Percentiles rank a stretch among this genome's conserved stretches.
Conservation (phyloP, 2,113 vertebrate genomes). For the Noturus placidus region DNA sequence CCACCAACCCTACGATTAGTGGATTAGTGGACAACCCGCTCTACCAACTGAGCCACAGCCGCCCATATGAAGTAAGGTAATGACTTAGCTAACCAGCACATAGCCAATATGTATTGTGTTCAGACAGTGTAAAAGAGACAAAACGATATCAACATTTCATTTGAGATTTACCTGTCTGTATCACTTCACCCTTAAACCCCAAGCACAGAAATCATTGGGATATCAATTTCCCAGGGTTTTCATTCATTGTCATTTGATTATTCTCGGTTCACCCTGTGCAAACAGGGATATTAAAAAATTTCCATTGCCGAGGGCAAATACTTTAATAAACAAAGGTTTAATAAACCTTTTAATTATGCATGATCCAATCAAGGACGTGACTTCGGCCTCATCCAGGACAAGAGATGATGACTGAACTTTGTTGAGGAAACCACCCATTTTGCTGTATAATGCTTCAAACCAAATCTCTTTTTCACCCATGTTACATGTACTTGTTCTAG, state of each 20-base stretch:
- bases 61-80: no score
- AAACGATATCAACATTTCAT: background rate
- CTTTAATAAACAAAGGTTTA: conserved; percentile 66
- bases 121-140: background rate
- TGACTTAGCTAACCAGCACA: background rate
- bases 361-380: conserved; percentile 47
- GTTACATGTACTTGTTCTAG: background rate
- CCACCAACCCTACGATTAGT: no score
- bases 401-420: background rate
- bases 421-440: background rate
- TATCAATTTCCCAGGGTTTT: background rate
- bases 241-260: background rate
- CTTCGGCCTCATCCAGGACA: background rate
- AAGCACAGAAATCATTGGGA: background rate
- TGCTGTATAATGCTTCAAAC: background rate
- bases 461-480: background rate
- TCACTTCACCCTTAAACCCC: background rate
- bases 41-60: no score
- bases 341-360: conserved; percentile 70
- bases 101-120: background rate
- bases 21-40: no score
- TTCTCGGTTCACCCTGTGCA: background rate
- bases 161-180: background rate
- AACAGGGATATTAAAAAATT: conserved; percentile 39
- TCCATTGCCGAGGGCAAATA: conserved; percentile 61